Evolutionary conservation across 2,888 invertebrate species (phyloP).

Genomic region (Tillus elongatus): DNA sequence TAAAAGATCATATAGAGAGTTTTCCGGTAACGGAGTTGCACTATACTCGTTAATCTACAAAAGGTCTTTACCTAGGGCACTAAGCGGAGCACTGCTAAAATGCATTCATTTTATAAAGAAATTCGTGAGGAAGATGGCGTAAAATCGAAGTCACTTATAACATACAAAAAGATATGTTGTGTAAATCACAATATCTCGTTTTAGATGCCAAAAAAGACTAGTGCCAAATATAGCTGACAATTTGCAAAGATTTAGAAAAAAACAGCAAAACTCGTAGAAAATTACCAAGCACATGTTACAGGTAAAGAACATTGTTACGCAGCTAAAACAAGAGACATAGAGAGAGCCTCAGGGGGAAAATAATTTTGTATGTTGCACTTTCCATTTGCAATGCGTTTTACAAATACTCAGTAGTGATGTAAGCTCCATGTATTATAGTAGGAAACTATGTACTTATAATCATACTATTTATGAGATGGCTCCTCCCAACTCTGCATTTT

Average conservation of each 20-base stretch:
- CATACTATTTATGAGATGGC: slow-evolving; percentile 30
- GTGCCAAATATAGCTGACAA: slow-evolving; percentile 1
- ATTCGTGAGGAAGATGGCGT: background rate
- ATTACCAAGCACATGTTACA: background rate
- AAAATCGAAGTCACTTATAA: background rate
- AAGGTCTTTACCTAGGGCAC: background rate
- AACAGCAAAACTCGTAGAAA: background rate
- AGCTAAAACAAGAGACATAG: slow-evolving; percentile 14
- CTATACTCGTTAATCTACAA: background rate
- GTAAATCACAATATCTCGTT: background rate
- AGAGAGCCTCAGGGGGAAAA: slow-evolving; percentile 18
- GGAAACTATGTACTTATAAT: slow-evolving; percentile 28
- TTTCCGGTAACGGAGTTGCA: slow-evolving; percentile 2
- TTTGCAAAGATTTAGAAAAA: background rate
- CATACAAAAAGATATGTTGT: background rate
- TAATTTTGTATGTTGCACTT: slow-evolving; percentile 24
- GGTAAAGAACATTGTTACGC: background rate
- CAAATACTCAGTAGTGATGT: slow-evolving; percentile 28
- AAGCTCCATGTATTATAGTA: slow-evolving; percentile 27
- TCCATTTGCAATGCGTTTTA: slow-evolving; percentile 28
- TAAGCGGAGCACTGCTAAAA: background rate
- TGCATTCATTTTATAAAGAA: background rate
- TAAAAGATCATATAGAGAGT: background rate
- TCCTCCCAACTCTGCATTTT: slow-evolving; percentile 26
- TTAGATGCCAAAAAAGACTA: background rate